These are phyloP conservation scores for Axea sp. DNA, from an alignment of 2,888 invertebrate genomes.

Conservation along the genomic window DNA sequence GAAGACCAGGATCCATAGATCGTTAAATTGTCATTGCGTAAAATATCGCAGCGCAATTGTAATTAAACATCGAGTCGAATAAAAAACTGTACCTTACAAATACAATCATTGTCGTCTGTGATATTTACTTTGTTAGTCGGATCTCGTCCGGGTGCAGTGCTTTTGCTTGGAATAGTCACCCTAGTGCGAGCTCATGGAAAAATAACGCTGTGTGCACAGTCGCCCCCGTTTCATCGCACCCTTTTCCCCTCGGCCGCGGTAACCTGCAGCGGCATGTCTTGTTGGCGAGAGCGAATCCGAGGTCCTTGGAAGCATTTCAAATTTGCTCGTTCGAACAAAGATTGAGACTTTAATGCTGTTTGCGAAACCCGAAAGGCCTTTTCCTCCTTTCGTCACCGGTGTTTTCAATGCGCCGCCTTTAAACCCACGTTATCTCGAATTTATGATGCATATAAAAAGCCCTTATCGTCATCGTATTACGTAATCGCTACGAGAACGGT, in stretches of 20 bases:
- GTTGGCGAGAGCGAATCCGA: constrained; percentile 34
- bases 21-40: not conserved
- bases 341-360: constrained; percentile 74
- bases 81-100: constrained; percentile 35
- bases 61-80: constrained; percentile 20
- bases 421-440: constrained; percentile 55
- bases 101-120: constrained; percentile 44
- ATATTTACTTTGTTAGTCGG: constrained; percentile 52
- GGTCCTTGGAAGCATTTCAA: constrained; percentile 62
- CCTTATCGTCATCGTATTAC: constrained; percentile 53
- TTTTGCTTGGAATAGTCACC: constrained; percentile 53
- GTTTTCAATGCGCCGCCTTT: constrained; percentile 46
- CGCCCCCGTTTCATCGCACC: constrained; percentile 58
- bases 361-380: constrained; percentile 64
- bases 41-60: constrained; percentile 8
- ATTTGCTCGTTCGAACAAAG: constrained; percentile 71
- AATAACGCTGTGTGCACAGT: constrained; percentile 73
- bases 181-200: constrained; percentile 68
- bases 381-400: constrained; percentile 46
- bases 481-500: constrained; percentile 42
- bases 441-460: constrained; percentile 56
- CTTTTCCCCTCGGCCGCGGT: constrained; percentile 26
- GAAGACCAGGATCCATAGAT: not conserved
- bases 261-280: constrained; percentile 53
- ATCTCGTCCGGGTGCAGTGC: constrained; percentile 49